Evolutionary conservation across 2,888 invertebrate genomes (phyloP).

Genomic region (Tiliacea citrago): DNA sequence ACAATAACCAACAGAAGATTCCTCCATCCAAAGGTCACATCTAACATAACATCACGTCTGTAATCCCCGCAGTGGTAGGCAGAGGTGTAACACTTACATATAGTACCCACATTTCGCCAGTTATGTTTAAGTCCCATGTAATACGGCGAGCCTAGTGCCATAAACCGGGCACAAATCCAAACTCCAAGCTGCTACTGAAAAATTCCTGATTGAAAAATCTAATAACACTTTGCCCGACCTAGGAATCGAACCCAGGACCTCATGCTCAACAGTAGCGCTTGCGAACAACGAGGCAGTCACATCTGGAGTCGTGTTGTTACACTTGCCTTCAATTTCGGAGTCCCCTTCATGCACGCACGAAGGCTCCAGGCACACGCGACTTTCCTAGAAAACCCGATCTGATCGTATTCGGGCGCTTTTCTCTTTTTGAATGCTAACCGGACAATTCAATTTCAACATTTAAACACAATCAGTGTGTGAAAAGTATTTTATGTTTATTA

Average conservation of each 20-base stretch:
- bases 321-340: conserved; percentile 23
- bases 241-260: no score
- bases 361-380: conserved; percentile 8
- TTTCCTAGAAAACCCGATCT: background rate
- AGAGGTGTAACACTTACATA: background rate
- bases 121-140: no score
- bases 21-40: no score
- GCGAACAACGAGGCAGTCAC: background rate
- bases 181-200: background rate
- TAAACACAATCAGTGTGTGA: background rate
- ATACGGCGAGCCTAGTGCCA: no score
- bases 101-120: background rate
- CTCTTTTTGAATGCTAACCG: background rate
- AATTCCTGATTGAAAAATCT: background rate
- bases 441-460: background rate
- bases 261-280: background rate
- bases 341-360: conserved; percentile 34
- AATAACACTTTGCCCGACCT: no score
- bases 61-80: background rate
- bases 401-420: background rate
- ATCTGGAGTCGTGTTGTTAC: conserved; percentile 7
- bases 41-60: background rate
- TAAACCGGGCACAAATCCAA: no score
- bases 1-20: background rate
- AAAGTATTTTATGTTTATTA: background rate